Conservation (phyloP, 2,113 vertebrate genomes). For the Beaufortia kweichowensis region DNA sequence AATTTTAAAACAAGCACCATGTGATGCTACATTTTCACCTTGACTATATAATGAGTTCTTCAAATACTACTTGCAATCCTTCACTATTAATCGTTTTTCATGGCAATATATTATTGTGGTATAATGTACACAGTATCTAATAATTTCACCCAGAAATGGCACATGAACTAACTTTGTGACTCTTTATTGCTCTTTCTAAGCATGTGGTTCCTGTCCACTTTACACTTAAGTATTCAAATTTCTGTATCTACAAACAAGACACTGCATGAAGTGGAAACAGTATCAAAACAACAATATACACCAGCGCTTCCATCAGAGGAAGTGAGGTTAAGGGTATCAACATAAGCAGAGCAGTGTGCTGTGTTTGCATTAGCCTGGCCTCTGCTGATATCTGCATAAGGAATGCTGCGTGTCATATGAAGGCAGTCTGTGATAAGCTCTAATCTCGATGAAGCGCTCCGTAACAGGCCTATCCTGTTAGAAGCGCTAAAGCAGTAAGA, state of each 20-base stretch:
- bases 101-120: too few relatives aligned
- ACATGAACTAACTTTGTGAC: too few relatives aligned
- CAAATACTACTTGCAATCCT: too few relatives aligned
- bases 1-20: too few relatives aligned
- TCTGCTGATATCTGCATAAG: conserved; percentile 66
- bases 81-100: too few relatives aligned
- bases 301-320: neutral
- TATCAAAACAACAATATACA: neutral
- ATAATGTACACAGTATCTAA: too few relatives aligned
- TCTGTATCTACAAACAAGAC: too few relatives aligned
- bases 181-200: too few relatives aligned
- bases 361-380: conserved; percentile 61
- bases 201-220: too few relatives aligned
- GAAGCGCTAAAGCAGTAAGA: conserved; percentile 64
- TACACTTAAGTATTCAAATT: too few relatives aligned
- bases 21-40: conserved; percentile 1
- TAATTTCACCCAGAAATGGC: too few relatives aligned
- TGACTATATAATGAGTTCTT: too few relatives aligned
- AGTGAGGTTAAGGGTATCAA: conserved; percentile 51
- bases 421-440: conserved; percentile 71
- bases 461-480: conserved; percentile 65
- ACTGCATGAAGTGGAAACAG: neutral
- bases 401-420: conserved; percentile 66
- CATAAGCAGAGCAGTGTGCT: conserved; percentile 59
- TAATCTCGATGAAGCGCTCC: conserved; percentile 71